Conservation (phyloP, 2,113 vertebrate species). For the Phalacrocorax carbo region DNA sequence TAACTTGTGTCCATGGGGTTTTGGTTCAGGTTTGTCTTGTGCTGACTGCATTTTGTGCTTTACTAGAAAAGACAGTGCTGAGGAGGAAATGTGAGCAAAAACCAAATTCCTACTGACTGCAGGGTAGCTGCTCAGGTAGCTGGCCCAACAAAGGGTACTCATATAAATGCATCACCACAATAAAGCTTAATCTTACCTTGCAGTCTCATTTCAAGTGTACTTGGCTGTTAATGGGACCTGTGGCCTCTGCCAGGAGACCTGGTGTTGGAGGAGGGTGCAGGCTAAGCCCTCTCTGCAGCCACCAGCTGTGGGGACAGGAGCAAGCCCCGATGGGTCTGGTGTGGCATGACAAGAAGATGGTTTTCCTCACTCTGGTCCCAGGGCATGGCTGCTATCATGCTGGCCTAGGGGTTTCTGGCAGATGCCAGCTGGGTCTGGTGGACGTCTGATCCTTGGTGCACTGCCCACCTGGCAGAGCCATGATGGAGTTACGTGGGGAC, state of each 20-base stretch:
- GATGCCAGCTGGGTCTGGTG: background rate
- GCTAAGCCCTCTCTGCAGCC: rapidly evolving
- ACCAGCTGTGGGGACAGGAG: background rate
- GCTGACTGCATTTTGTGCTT: background rate
- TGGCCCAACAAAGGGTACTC: background rate
- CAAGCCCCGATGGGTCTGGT: background rate
- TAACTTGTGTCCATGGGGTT: rapidly evolving
- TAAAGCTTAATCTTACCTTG: background rate
- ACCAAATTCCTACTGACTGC: background rate
- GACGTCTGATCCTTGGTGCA: rapidly evolving
- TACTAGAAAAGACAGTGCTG: background rate
- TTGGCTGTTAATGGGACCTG: rapidly evolving
- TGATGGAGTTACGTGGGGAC: too few species aligned
- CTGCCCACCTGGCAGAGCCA: rapidly evolving
- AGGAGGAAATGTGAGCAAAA: background rate
- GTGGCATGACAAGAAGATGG: background rate
- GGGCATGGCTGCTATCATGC: rapidly evolving
- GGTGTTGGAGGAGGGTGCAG: rapidly evolving
- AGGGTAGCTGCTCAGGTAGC: background rate
- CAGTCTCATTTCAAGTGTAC: background rate
- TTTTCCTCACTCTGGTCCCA: background rate
- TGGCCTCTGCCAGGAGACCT: background rate
- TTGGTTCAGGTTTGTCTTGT: background rate
- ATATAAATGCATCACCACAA: background rate
- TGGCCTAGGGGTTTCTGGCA: background rate